phyloP scores from a whole-genome alignment of 2,888 invertebrate genomes.

The Harmothoe impar region DNA sequence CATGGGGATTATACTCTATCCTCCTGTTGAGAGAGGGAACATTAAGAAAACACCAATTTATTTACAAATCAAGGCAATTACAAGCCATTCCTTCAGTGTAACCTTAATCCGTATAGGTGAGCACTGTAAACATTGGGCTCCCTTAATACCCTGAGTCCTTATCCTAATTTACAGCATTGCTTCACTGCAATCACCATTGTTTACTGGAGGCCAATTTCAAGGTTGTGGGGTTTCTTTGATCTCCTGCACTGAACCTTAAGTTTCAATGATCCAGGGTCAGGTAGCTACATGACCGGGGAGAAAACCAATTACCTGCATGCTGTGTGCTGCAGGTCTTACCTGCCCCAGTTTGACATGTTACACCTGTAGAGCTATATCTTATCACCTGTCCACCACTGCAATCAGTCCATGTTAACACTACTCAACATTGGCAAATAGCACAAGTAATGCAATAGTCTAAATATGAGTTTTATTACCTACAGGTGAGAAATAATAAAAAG shows the following conservation, averaged over 20 bases:
- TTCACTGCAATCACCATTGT: no score
- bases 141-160: no score
- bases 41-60: no score
- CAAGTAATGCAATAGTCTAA: neutral
- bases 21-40: no score
- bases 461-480: neutral
- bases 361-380: neutral
- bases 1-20: no score
- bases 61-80: no score
- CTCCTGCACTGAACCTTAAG: neutral
- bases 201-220: no score
- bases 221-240: neutral
- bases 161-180: no score
- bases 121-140: no score
- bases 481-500: no score
- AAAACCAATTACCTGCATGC: conserved; percentile 22
- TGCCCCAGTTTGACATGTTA: neutral
- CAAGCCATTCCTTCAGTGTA: no score
- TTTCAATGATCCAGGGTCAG: conserved; percentile 12
- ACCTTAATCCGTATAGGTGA: no score
- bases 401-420: neutral
- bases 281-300: neutral
- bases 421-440: neutral
- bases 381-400: neutral
- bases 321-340: conserved; percentile 5